These are phyloP conservation scores for Ophraella communa DNA, from an alignment of 2,888 invertebrate genomes.

Conservation along the genomic window DNA sequence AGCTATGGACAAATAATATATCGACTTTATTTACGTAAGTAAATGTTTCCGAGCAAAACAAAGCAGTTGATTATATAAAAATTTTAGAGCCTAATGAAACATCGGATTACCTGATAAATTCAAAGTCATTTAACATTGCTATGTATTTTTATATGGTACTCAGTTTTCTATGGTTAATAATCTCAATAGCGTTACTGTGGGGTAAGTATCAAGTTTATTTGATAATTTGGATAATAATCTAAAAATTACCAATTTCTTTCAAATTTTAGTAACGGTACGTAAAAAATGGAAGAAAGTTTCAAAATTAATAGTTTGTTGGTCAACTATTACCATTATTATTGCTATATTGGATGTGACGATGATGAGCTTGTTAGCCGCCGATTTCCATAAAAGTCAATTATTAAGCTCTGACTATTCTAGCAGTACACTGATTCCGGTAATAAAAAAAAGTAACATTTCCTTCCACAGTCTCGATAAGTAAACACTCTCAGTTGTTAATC, in stretches of 20 bases:
- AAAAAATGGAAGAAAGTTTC: slow-evolving; percentile 21
- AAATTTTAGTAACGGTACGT: slow-evolving; percentile 23
- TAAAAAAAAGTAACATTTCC: no score
- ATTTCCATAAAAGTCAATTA: slow-evolving; percentile 18
- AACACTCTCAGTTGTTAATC: no score
- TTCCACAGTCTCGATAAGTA: no score
- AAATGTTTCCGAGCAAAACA: not conserved
- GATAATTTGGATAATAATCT: no score
- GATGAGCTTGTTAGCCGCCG: slow-evolving; percentile 30
- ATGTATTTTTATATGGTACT: slow-evolving; percentile 26
- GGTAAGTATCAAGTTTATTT: no score
- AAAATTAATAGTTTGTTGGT: slow-evolving; percentile 15
- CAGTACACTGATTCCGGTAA: not conserved
- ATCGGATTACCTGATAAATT: slow-evolving; percentile 13
- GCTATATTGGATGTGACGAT: slow-evolving; percentile 23
- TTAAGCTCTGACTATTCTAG: not conserved
- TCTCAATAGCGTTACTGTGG: slow-evolving; percentile 27
- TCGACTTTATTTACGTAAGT: slow-evolving; percentile 26
- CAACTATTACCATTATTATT: slow-evolving; percentile 23
- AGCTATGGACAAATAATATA: slow-evolving; percentile 21
- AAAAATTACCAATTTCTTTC: not conserved
- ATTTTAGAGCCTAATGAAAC: not conserved
- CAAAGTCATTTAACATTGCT: slow-evolving; percentile 22
- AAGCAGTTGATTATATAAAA: not conserved
- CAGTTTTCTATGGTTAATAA: slow-evolving; percentile 28